A percentile compares a stretch with the other conserved stretches of the same genome.
phyloP scores from a whole-genome alignment of 2,113 vertebrate species.

The Gorilla gorilla region DNA sequence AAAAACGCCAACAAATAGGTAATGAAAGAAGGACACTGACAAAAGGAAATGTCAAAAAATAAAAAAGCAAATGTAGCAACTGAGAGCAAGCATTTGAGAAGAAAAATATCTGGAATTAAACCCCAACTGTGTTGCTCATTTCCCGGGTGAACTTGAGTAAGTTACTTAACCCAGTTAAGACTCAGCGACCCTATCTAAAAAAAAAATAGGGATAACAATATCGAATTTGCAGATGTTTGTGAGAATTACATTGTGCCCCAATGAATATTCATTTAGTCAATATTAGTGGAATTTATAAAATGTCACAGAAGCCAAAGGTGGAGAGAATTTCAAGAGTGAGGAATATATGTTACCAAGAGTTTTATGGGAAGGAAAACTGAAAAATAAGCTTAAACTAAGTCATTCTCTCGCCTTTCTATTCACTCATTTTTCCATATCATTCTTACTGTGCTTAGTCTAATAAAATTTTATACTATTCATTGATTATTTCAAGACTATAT shows the following conservation, averaged over 20 bases:
- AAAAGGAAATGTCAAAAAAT: background rate
- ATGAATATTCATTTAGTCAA: background rate
- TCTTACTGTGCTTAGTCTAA: background rate
- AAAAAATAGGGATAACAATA: background rate
- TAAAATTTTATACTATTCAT: background rate
- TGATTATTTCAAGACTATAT: background rate
- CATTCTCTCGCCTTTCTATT: background rate
- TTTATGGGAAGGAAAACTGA: background rate
- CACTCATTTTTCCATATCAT: background rate
- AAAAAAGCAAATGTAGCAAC: background rate
- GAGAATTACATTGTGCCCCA: background rate
- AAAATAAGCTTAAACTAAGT: background rate
- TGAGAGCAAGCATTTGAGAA: background rate
- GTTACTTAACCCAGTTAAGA: background rate
- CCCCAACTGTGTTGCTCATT: background rate
- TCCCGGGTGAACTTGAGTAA: background rate
- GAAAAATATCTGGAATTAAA: constrained; percentile 9
- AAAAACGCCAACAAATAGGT: background rate
- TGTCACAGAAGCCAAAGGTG: background rate
- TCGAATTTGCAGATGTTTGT: background rate
- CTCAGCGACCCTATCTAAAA: background rate
- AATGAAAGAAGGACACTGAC: background rate
- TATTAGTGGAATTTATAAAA: background rate
- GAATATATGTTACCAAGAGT: background rate
- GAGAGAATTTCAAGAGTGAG: background rate